These are phyloP conservation scores for Meta bourneti DNA, from an alignment of 2,888 invertebrate species.

Conservation along the genomic window DNA sequence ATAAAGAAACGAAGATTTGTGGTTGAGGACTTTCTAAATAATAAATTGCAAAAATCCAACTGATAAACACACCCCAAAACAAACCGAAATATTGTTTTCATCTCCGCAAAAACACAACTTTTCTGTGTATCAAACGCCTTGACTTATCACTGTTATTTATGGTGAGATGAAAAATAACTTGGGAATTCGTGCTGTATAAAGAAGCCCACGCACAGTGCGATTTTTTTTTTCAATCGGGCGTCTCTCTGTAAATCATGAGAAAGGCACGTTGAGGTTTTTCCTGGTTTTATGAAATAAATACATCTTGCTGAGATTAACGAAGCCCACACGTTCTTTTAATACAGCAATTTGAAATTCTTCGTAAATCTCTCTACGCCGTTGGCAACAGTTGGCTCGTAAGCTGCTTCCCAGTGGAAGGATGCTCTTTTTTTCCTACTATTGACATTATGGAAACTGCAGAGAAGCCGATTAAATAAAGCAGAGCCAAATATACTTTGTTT, in stretches of 20 bases:
- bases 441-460: no score
- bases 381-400: not conserved
- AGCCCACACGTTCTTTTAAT: conserved; percentile 25
- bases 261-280: conserved; percentile 26
- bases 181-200: not conserved
- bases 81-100: not conserved
- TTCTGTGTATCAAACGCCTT: not conserved
- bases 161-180: not conserved
- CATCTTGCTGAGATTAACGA: conserved; percentile 32
- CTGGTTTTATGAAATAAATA: conserved; percentile 31
- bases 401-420: no score
- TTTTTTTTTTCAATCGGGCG: not conserved
- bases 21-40: not conserved
- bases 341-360: not conserved
- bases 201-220: conserved; percentile 35
- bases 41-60: not conserved
- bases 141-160: not conserved
- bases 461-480: no score
- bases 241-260: conserved; percentile 40
- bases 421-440: no score
- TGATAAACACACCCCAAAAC: not conserved
- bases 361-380: not conserved
- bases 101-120: not conserved
- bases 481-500: no score
- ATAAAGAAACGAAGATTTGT: no score